Percentiles rank a stretch among this genome's conserved stretches.
phyloP scores from a whole-genome alignment of 1,140 invertebrate species.

The Aphis craccivora region DNA sequence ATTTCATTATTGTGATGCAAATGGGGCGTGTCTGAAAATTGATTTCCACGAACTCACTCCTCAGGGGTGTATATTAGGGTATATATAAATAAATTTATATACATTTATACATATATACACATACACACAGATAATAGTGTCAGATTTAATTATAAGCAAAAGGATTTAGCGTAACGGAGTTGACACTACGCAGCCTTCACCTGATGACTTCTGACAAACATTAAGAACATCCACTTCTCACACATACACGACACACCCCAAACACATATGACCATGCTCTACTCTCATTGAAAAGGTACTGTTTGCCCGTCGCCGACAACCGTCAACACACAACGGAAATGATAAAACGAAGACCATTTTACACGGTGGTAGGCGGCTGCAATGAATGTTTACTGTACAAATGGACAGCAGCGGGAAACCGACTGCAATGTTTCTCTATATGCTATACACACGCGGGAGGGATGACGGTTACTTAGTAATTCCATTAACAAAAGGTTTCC shows the following conservation, averaged over 20 bases:
- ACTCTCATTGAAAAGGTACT: not conserved
- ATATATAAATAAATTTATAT: not conserved
- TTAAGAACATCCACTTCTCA: not conserved
- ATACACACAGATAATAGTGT: not conserved
- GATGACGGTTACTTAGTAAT: not conserved
- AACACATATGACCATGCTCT: not conserved
- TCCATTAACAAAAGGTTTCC: conserved; percentile 35
- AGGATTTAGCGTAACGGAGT: conserved; percentile 13
- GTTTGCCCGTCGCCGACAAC: not conserved
- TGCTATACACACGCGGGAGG: not conserved
- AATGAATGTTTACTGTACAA: conserved; percentile 34
- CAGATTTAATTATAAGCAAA: conserved; percentile 5
- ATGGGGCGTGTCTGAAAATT: conserved; percentile 6
- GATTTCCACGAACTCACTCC: not conserved
- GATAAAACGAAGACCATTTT: not conserved
- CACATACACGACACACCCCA: not conserved
- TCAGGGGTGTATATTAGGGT: too few species aligned
- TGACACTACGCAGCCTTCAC: not conserved
- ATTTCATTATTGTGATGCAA: conserved; percentile 26
- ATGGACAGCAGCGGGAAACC: not conserved
- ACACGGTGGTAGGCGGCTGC: not conserved
- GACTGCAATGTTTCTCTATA: not conserved
- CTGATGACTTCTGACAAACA: conserved; percentile 28
- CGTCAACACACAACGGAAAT: not conserved
- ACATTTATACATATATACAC: too few species aligned